Conservation (phyloP, 2,797 vertebrate species). For the Periophthalmus magnuspinnatus region DNA sequence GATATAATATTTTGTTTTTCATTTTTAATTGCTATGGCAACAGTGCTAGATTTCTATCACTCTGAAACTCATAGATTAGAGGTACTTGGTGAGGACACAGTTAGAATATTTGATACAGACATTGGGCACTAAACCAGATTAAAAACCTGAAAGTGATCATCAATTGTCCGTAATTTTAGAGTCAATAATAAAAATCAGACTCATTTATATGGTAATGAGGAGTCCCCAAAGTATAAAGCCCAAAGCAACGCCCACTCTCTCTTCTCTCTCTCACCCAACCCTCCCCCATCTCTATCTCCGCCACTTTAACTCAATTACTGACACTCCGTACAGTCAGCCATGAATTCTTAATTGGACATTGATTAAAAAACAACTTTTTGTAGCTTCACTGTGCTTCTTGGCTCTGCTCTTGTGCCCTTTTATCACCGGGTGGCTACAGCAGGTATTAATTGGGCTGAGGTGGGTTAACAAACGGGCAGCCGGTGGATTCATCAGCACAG, state of each 20-base stretch:
- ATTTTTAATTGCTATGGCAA: no score
- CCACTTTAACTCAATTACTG: conserved; percentile 55
- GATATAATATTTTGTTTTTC: no score
- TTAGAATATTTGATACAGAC: conserved; percentile 1
- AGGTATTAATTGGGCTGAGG: conserved; percentile 51
- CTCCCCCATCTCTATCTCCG: conserved; percentile 6
- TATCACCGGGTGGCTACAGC: conserved; percentile 48
- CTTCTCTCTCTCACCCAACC: conserved; percentile 25
- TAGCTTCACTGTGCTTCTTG: conserved; percentile 46
- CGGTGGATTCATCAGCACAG: conserved; percentile 42
- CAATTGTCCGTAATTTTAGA: conserved; percentile 44
- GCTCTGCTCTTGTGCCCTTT: conserved; percentile 42
- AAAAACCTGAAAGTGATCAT: conserved; percentile 45
- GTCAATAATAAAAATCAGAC: conserved; percentile 53
- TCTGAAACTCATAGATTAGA: neutral
- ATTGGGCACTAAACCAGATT: neutral
- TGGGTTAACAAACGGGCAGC: conserved; percentile 35
- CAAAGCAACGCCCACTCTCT: conserved; percentile 26
- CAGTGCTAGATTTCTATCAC: no score
- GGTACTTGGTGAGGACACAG: neutral
- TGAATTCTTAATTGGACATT: conserved; percentile 66
- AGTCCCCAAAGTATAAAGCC: conserved; percentile 42
- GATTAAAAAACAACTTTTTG: conserved; percentile 60
- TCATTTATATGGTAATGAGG: conserved; percentile 75
- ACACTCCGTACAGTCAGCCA: conserved; percentile 37